Evolutionary conservation across 2,113 vertebrate species (phyloP), one percentile per base, ranked within the genome.

Genomic region (Apeltes quadracus): DNA sequence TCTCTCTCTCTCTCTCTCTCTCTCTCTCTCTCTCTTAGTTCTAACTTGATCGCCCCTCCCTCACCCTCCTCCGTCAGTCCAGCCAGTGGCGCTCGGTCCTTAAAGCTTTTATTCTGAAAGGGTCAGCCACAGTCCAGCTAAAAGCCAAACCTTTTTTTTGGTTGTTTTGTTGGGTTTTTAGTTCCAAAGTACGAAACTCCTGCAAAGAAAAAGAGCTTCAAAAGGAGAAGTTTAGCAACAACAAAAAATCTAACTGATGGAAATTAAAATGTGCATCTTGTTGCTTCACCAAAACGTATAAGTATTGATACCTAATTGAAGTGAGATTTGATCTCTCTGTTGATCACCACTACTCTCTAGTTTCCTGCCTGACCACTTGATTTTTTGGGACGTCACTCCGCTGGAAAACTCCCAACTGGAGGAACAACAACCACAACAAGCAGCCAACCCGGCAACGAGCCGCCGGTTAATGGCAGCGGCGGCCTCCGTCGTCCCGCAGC

Each of bases 91-190:
- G 85, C 79, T 80, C 16, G 64, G 85, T 53, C 83, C 68, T 76
- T 59, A 77, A 36, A 81, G 88, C 78, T 83, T 84, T 90, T 84
- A 89, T 85, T 87, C 34, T 87, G 80, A 89, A 86, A 87, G 66
- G 82, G 69, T 72, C 71, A 23, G 81, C 76, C 75, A 82, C 72
- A 82, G 82, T 90, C 82, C 83, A 36, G 75, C 83, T 90, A 81
- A 75, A 61, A 25, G 66, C 46, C 34, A 72, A 75, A 76, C 53
- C 12, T 59, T 75, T 32, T 25, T 54, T 48, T 51, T 51, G n/a
- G 32, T 34, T 34, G 32, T 34, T 34, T 34, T 34, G 32, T 34
- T n/a, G 12, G 51, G 56, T 77, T 65, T 62, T 43, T 66, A 82
- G 56, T 59, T 56, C 69, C 20, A 25, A 69, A 48, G 76, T 56